Base-by-base conservation (phyloP, 2,888 invertebrate genomes). In the Clistopyga incitator region DNA sequence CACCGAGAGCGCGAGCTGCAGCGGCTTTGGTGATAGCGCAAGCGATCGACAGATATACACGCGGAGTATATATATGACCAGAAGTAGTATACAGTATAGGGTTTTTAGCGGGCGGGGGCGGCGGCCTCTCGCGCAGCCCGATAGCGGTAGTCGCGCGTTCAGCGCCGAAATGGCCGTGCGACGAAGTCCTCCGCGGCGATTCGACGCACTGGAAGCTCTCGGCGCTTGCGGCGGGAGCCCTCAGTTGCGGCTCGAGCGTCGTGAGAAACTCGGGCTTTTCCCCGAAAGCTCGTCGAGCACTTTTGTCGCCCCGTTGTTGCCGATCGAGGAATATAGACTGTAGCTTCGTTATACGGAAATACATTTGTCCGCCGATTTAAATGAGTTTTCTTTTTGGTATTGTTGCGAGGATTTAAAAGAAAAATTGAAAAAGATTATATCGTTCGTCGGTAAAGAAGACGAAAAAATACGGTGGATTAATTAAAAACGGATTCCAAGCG, bases 191-290 rank as follows among this genome's bases (percentile, higher is more conserved):
- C 87, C 88, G 84, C 82, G 88, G 86, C 88, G 92, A 92, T 93
- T 92, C 93, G 93, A 92, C 93, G 93, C 93, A 92, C 87, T 92
- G 91, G 89, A 91, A 91, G 92, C 92, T 91, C 88, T 86, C 86
- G 86, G 86, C 90, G 89, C 92, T 93, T 92, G 91, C 92, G 91
- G 91, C 91, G 91, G 90, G 90, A 91, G 92, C 90, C 88, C 85
- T 92, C 93, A 93, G 93, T 93, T 91, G 92, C 92, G 92, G 91
- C 90, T 91, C 91, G 92, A 91, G 91, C 91, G 89, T 90, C 89
- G 90, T 85, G 83, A 80, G 85, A 86, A 85, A 85, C 85, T 84
- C 86, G 81, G 84, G 81, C 81, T 84, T 84, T 78, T 74, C 34
- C 87, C 89, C 86, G 90, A 87, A 90, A 89, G 87, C 86, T 83